Percentiles rank a stretch among this genome's conserved stretches.
phyloP scores from a whole-genome alignment of 2,113 vertebrate species.

The Microtus richardsoni region DNA sequence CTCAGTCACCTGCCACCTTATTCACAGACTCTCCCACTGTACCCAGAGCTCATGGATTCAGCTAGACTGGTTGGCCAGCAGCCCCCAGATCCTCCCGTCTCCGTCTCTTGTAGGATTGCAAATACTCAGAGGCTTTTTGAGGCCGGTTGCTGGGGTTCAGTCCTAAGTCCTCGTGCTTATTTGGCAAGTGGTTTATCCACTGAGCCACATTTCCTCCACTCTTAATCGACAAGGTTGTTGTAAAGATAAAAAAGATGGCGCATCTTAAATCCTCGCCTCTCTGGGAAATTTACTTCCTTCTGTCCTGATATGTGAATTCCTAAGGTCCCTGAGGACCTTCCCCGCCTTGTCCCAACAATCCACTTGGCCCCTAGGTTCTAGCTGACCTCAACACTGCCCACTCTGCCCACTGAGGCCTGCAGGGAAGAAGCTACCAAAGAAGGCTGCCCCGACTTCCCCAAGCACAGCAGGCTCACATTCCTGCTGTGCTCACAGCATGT shows the following conservation, averaged over 20 bases:
- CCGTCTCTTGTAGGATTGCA: background rate
- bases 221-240: no score
- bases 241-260: background rate
- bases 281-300: background rate
- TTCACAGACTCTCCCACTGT: background rate
- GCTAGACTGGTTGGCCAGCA: background rate
- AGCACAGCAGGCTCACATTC: background rate
- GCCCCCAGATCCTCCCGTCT: background rate
- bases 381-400: background rate
- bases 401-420: fast-evolving
- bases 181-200: background rate
- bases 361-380: background rate
- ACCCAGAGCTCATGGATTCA: background rate
- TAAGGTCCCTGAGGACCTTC: background rate
- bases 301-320: background rate
- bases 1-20: background rate
- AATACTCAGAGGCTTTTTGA: no score
- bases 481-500: background rate
- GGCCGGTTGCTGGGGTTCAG: background rate
- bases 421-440: background rate
- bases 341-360: background rate
- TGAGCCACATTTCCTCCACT: background rate
- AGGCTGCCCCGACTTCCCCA: no score
- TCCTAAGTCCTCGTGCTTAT: background rate
- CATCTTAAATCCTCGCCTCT: background rate